phyloP scores from a whole-genome alignment of 2,888 invertebrate genomes.

The Mythimna lalbum region DNA sequence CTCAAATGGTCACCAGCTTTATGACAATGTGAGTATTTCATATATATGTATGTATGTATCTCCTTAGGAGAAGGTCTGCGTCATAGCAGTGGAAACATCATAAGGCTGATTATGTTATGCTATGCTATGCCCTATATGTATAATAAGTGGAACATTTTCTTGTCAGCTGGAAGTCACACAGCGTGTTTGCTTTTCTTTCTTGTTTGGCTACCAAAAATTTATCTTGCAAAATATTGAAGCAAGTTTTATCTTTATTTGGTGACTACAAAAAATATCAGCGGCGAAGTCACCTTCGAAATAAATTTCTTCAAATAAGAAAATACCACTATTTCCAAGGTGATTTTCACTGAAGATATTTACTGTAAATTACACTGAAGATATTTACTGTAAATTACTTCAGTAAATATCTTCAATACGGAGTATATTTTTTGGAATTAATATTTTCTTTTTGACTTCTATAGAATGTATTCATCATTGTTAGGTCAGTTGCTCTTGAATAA shows the following conservation, averaged over 20 bases:
- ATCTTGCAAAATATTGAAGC: constrained; percentile 2
- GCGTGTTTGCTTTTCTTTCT: neutral
- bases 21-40: constrained; percentile 79
- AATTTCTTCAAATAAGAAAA: no score
- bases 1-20: constrained; percentile 78
- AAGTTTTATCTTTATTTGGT: constrained; percentile 17
- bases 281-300: no score
- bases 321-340: constrained; percentile 10
- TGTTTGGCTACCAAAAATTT: constrained; percentile 21
- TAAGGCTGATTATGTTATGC: no score
- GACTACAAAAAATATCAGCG: neutral
- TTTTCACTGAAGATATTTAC: neutral
- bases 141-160: neutral
- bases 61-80: no score
- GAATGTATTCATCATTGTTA: neutral
- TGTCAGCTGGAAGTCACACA: neutral
- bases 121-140: no score
- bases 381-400: no score
- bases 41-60: no score
- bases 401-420: no score
- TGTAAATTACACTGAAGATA: no score
- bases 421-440: no score
- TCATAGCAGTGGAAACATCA: no score
- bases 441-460: neutral
- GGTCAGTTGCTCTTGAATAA: neutral